Conservation (phyloP, 2,888 invertebrate genomes). For the Uloborus plumipes region DNA sequence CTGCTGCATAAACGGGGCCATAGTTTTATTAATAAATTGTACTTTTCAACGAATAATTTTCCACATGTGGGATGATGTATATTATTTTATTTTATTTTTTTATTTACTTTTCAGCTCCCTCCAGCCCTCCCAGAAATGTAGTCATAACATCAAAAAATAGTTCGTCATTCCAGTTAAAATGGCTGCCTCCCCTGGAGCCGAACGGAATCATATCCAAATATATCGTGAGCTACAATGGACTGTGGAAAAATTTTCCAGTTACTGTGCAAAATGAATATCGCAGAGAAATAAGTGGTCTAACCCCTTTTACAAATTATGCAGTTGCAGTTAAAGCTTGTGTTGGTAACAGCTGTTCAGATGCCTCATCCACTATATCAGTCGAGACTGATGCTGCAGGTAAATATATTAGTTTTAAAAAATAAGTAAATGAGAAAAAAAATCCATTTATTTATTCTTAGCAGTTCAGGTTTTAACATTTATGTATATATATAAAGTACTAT, state of each 20-base stretch:
- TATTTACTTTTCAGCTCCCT: conserved; percentile 51
- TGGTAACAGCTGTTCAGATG: conserved; percentile 21
- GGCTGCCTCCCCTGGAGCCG: conserved; percentile 48
- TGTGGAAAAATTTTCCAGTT: background rate
- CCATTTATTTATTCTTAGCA: too few species aligned
- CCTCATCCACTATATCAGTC: conserved; percentile 6
- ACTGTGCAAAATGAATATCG: conserved; percentile 8
- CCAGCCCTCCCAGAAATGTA: conserved; percentile 53
- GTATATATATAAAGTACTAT: too few species aligned
- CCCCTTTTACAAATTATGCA: background rate
- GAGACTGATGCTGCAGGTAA: conserved; percentile 50
- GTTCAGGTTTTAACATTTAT: too few species aligned
- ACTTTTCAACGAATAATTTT: too few species aligned
- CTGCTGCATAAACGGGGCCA: too few species aligned
- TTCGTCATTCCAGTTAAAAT: conserved; percentile 27
- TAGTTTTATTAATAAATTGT: too few species aligned
- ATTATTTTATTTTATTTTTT: background rate
- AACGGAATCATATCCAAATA: conserved; percentile 62
- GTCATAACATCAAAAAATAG: background rate
- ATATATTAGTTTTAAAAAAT: conserved; percentile 1
- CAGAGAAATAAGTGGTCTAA: conserved; percentile 8
- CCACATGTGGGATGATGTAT: too few species aligned
- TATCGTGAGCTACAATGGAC: conserved; percentile 38
- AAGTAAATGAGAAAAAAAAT: too few species aligned
- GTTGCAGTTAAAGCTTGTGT: conserved; percentile 48